phyloP scores from a whole-genome alignment of 2,113 vertebrate species.

The Percina caprodes region DNA sequence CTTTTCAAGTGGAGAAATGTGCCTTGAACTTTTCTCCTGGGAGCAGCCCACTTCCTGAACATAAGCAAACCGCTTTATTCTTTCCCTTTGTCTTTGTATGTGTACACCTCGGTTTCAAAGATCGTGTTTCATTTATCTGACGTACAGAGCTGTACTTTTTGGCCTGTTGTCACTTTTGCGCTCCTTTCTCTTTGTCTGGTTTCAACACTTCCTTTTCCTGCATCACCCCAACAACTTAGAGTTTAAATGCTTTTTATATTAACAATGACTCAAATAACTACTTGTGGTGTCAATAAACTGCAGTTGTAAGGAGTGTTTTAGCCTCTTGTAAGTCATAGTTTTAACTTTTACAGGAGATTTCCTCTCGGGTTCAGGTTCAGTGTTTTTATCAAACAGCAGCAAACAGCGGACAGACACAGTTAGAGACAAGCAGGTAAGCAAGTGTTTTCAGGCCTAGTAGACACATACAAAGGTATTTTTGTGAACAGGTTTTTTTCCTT shows the following conservation, averaged over 20 bases:
- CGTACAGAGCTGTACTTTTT: not conserved
- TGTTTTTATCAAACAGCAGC: not conserved
- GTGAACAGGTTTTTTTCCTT: too few species aligned
- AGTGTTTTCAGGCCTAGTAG: too few species aligned
- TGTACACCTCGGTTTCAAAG: not conserved
- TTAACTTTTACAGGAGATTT: not conserved
- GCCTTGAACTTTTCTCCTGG: constrained; percentile 1
- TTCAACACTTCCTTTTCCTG: not conserved
- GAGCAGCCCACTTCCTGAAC: not conserved
- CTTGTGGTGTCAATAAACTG: not conserved
- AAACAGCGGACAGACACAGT: too few species aligned
- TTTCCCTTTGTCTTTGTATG: not conserved
- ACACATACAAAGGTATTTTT: too few species aligned
- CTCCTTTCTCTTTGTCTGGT: not conserved
- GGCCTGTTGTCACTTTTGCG: too few species aligned
- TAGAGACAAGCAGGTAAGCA: too few species aligned
- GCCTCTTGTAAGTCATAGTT: not conserved
- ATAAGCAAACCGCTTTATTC: not conserved
- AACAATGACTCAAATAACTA: not conserved
- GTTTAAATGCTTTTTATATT: not conserved
- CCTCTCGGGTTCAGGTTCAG: not conserved
- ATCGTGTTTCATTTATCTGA: not conserved
- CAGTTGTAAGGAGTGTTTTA: not conserved
- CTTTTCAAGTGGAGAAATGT: constrained; percentile 3
- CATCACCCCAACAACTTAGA: not conserved